A percentile compares a stretch with the other conserved stretches of the same genome.
phyloP scores from a whole-genome alignment of 2,797 vertebrate species.

The Tamandua tetradactyla region DNA sequence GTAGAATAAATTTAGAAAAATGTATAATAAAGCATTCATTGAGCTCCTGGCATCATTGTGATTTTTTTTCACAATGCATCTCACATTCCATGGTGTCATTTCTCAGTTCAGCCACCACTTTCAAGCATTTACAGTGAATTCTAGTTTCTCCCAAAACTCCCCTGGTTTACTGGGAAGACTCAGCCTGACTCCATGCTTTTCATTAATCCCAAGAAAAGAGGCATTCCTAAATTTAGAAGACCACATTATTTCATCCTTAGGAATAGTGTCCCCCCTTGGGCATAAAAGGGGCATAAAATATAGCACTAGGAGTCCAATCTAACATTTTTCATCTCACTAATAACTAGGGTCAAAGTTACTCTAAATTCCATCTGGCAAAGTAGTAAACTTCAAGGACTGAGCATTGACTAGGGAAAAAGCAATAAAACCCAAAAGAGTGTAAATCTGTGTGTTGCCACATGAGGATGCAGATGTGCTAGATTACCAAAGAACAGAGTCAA shows the following conservation, averaged over 20 bases:
- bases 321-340: not conserved
- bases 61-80: not conserved
- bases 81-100: not conserved
- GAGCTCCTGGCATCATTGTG: not conserved
- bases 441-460: not conserved
- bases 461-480: not conserved
- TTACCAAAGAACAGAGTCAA: not conserved
- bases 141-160: not conserved
- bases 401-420: not conserved
- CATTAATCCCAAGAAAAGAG: not conserved
- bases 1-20: not conserved
- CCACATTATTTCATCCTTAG: constrained; percentile 31
- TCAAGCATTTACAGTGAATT: not conserved
- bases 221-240: constrained; percentile 5
- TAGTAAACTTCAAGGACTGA: not conserved
- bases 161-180: not conserved
- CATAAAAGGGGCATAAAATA: constrained; percentile 16
- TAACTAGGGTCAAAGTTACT: not conserved
- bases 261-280: not conserved
- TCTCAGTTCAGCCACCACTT: not conserved
- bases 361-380: constrained; percentile 20
- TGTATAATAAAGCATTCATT: not conserved
- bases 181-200: not conserved
- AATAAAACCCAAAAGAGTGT: not conserved
- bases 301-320: not conserved